Percentiles rank a stretch among this genome's conserved stretches.
Evolutionary conservation across 2,797 vertebrate genomes (phyloP).

Genomic region (Neopelma chrysocephalum): DNA sequence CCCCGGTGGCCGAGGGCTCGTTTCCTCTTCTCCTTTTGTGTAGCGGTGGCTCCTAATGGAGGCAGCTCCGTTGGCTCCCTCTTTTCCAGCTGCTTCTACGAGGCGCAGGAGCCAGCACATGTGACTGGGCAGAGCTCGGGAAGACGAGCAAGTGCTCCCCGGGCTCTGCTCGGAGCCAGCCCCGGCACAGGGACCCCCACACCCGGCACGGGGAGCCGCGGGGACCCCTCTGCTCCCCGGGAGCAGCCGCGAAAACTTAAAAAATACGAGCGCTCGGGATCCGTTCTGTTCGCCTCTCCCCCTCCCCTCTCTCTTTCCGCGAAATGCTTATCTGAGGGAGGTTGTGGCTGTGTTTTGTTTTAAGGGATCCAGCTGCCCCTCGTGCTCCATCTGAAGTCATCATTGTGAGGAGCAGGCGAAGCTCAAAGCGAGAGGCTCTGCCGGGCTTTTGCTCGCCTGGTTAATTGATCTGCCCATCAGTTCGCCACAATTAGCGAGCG

Average conservation of each 20-base stretch:
- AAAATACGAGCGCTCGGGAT: neutral
- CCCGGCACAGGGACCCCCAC: neutral
- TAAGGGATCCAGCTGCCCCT: conserved; percentile 30
- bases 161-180: neutral
- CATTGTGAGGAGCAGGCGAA: conserved; percentile 6
- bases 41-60: conserved; percentile 52
- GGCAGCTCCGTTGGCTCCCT: conserved; percentile 48
- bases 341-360: conserved; percentile 23
- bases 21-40: conserved; percentile 62
- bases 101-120: conserved; percentile 51
- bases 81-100: conserved; percentile 63
- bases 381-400: conserved; percentile 9
- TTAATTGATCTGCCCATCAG: conserved; percentile 33
- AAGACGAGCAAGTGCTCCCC: neutral
- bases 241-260: neutral
- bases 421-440: conserved; percentile 22
- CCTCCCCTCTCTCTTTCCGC: neutral
- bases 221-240: neutral
- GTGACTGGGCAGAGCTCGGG: conserved; percentile 46
- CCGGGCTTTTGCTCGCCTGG: neutral
- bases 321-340: conserved; percentile 22
- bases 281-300: neutral
- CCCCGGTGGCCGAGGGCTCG: neutral
- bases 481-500: conserved; percentile 10
- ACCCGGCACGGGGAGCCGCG: fast-evolving